Evolutionary conservation across 1,140 invertebrate genomes (phyloP).

Genomic region (Apolygus lucorum): DNA sequence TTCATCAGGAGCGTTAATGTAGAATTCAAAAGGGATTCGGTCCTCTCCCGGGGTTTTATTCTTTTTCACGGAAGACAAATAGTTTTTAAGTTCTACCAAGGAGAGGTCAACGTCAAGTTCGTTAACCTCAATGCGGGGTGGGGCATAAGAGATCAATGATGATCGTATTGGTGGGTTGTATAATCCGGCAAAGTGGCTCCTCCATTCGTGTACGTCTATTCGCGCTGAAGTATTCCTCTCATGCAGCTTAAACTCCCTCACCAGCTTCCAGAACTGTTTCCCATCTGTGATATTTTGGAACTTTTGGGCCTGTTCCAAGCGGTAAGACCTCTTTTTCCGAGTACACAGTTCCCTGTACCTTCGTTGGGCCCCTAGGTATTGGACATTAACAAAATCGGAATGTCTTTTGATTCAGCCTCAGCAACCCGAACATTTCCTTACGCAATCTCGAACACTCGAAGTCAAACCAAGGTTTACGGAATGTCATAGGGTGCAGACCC

Average conservation of each 20-base stretch:
- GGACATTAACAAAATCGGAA: too few relatives aligned
- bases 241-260: not conserved
- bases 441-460: constrained; percentile 15
- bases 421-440: not conserved
- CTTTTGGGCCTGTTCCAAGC: not conserved
- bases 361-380: not conserved
- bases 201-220: not conserved
- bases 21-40: constrained; percentile 25
- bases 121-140: not conserved
- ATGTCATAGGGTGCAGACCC: not conserved
- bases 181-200: not conserved
- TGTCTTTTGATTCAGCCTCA: not conserved
- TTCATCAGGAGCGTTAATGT: constrained; percentile 4
- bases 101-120: constrained; percentile 2
- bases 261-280: constrained; percentile 15
- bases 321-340: constrained; percentile 1
- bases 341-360: not conserved
- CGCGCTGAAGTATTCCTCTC: not conserved
- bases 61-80: constrained; percentile 4
- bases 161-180: constrained; percentile 14
- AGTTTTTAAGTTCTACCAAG: not conserved
- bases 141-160: constrained; percentile 9
- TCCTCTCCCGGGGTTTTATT: constrained; percentile 21
- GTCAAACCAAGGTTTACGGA: constrained; percentile 16
- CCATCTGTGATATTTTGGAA: not conserved